Conservation (phyloP, 2,888 invertebrate species). For the Periphyllus acericola region DNA sequence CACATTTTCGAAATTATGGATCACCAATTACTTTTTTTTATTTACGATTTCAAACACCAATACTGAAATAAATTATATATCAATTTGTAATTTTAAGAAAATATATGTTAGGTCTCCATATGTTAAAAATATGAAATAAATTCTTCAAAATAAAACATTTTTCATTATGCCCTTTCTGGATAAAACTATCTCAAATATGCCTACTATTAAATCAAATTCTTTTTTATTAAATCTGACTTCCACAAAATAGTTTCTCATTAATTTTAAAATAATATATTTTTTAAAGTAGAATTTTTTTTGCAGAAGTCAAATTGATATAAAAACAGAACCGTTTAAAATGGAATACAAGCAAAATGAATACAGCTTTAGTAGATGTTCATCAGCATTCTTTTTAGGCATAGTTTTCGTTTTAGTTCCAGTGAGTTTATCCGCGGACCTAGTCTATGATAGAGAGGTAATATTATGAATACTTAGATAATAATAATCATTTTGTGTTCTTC, state of each 20-base stretch:
- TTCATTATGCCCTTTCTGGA: too few species aligned
- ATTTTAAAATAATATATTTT: neutral
- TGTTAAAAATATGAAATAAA: too few species aligned
- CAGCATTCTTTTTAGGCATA: conserved; percentile 83
- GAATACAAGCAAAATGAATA: conserved; percentile 78
- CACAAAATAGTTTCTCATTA: neutral
- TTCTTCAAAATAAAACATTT: too few species aligned
- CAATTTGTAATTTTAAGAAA: too few species aligned
- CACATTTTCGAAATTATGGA: too few species aligned
- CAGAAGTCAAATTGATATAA: conserved; percentile 71
- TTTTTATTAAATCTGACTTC: neutral
- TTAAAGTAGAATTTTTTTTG: neutral
- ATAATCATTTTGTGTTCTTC: conserved; percentile 11
- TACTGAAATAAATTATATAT: neutral
- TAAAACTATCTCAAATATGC: neutral
- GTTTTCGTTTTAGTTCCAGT: conserved; percentile 82
- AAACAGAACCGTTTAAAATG: conserved; percentile 78
- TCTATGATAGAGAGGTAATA: conserved; percentile 83
- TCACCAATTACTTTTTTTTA: too few species aligned
- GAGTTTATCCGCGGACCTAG: conserved; percentile 81
- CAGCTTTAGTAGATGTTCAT: conserved; percentile 77
- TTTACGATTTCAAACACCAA: too few species aligned
- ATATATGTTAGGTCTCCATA: too few species aligned
- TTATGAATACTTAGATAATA: too few species aligned
- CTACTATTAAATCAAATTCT: neutral